Evolutionary conservation across 2,888 invertebrate species (phyloP), one percentile per base, ranked within the genome.

Genomic region (Standfussiana lucernea): DNA sequence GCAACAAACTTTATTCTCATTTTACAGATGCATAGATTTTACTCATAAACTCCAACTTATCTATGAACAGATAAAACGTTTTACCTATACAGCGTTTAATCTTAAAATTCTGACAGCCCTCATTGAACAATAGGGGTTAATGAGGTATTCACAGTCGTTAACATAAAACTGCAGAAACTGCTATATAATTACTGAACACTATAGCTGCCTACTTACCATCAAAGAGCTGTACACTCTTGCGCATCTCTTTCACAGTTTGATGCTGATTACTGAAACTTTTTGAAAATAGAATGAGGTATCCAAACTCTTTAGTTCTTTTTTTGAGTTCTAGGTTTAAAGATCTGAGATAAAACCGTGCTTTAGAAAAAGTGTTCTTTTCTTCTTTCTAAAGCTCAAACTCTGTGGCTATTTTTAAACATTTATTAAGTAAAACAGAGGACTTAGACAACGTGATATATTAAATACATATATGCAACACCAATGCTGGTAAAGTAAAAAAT

Each of bases 111-210:
- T 77, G 85, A 3, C 83, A 89, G 35, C 89, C 89, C 86, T 89
- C 15, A 56, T 37, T 50, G 15, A 65, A 83, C 80, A 86, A 89
- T 86, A 66, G 78, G 59, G 86, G 85, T 89, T 86, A 88, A 88
- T 89, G 86, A 88, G 86, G 73, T 83, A 88, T 85, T 83, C 79
- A 75, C 47, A 72, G 53, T 68, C 82, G 80, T 82, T 84, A 76
- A 83, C 68, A 80, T 80, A 72, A 83, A 84, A 85, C 83, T 85
- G 84, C 82, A 83, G 78, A 75, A 79, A 59, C 79, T 68, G 72
- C 72, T 77, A 64, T 83, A 82, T 75, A 79, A 80, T 75, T 80
- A 80, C 77, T 59, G 62, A 53, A 71, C 78, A 56, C 53, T 80
- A 62, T 37, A 76, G 61, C 75, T 79, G 77, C 72, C 59, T 85